Evolutionary conservation across 2,797 vertebrate genomes (phyloP).

Genomic region (Melopsittacus undulatus): DNA sequence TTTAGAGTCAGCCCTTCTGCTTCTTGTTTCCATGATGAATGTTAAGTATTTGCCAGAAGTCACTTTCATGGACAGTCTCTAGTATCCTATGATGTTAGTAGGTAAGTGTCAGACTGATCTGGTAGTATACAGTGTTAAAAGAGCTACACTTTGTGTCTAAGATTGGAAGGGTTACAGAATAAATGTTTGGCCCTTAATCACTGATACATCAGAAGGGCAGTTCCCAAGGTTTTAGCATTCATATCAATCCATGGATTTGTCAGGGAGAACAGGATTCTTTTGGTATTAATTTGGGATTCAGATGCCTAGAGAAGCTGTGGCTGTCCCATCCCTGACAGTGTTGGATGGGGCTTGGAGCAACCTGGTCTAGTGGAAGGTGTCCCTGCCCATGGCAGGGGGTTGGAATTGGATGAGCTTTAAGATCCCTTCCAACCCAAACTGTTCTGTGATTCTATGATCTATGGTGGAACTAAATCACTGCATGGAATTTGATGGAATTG

Average conservation of each 20-base stretch:
- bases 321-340: neutral
- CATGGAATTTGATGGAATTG: neutral
- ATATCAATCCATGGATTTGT: neutral
- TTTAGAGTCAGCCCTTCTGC: neutral
- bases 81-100: rapidly evolving
- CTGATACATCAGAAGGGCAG: neutral
- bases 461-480: neutral
- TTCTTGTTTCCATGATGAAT: neutral
- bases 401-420: neutral
- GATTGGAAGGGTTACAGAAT: neutral
- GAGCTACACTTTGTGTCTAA: neutral
- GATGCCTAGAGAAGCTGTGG: neutral
- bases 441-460: neutral
- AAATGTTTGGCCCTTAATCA: neutral
- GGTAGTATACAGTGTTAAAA: neutral
- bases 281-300: neutral
- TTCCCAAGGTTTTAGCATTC: neutral
- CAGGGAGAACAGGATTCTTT: neutral
- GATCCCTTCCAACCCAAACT: neutral
- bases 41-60: neutral
- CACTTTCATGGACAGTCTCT: neutral
- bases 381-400: neutral
- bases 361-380: neutral
- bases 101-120: neutral
- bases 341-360: neutral